These are phyloP conservation scores for Diuraphis noxia DNA, from an alignment of 1,140 invertebrate genomes.

Conservation along the genomic window DNA sequence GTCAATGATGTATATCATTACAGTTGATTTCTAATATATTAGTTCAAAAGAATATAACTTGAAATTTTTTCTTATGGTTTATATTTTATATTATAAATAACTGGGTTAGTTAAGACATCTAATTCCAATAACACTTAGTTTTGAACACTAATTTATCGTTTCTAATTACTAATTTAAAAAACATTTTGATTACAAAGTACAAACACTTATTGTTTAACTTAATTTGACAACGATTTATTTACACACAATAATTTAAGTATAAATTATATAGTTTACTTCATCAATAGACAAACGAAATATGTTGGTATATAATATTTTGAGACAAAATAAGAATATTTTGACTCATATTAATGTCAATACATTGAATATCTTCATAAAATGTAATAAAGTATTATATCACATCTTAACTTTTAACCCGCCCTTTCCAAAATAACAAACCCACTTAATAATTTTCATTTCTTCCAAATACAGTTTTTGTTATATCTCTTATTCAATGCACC, in stretches of 20 bases:
- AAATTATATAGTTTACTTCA: not conserved
- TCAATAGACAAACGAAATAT: not conserved
- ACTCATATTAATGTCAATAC: not conserved
- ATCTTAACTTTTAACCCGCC: not conserved
- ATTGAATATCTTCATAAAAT: not conserved
- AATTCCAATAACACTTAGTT: not conserved
- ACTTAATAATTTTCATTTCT: not conserved
- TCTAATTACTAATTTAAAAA: not conserved
- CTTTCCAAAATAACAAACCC: not conserved
- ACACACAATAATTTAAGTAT: not conserved
- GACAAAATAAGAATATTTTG: not conserved
- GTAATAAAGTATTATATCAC: not conserved
- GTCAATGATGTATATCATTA: slow-evolving; percentile 19
- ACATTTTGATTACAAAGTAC: not conserved
- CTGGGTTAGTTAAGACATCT: not conserved
- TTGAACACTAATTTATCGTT: not conserved
- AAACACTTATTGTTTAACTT: not conserved
- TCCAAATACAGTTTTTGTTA: not conserved
- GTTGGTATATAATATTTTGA: not conserved
- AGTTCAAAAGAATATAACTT: not conserved
- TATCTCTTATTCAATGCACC: slow-evolving; percentile 18
- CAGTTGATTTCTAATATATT: slow-evolving; percentile 33
- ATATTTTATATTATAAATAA: not conserved
- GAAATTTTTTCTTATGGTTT: not conserved
- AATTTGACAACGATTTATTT: not conserved